These are phyloP conservation scores for Lacerta agilis DNA, from an alignment of 2,797 vertebrate genomes.

Conservation along the genomic window DNA sequence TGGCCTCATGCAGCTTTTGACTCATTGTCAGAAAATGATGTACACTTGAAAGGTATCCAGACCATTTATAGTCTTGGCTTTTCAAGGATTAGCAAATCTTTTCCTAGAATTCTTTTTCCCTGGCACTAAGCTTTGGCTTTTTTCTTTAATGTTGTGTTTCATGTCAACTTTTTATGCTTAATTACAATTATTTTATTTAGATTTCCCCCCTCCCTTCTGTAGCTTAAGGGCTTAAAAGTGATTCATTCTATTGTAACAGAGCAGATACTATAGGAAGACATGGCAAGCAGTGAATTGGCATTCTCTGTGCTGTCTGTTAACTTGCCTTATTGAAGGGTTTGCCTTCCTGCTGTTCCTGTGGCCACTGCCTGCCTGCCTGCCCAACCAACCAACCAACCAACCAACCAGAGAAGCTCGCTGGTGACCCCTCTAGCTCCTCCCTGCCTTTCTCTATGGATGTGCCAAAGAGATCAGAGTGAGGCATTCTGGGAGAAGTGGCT, in stretches of 20 bases:
- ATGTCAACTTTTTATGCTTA: neutral
- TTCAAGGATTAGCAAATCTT: slow-evolving; percentile 8
- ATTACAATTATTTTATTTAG: neutral
- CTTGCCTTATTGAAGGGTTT: no score
- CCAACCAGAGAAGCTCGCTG: no score
- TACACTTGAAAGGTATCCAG: slow-evolving; percentile 55
- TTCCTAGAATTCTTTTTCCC: slow-evolving; percentile 27
- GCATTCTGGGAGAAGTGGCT: no score
- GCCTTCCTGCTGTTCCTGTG: no score
- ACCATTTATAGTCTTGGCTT: neutral
- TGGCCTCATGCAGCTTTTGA: slow-evolving; percentile 22
- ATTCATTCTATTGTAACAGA: neutral
- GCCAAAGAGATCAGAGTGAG: no score
- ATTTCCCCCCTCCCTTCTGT: neutral
- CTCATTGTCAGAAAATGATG: slow-evolving; percentile 60
- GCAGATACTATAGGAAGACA: no score
- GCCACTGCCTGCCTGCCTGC: no score
- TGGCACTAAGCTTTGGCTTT: slow-evolving; percentile 7
- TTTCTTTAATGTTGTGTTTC: neutral
- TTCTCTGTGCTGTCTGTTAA: no score
- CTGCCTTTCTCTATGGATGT: no score
- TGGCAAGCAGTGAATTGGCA: no score
- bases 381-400: no score
- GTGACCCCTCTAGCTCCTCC: no score
- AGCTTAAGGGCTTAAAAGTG: neutral